phyloP scores from a whole-genome alignment of 2,797 vertebrate genomes.

The Siniperca obscura region DNA sequence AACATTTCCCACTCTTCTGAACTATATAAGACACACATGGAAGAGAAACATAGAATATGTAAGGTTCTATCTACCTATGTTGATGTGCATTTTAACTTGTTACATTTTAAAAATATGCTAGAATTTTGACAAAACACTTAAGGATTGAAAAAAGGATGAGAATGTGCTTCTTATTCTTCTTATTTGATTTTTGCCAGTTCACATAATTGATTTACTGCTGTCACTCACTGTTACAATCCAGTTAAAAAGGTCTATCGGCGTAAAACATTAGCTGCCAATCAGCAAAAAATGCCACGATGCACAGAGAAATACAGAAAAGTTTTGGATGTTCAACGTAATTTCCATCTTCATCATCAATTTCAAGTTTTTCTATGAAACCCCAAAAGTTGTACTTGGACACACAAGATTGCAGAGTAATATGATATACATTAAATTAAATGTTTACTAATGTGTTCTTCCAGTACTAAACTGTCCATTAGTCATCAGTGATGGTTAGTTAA shows the following conservation, averaged over 20 bases:
- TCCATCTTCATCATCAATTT: not conserved
- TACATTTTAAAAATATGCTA: not conserved
- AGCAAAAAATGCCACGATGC: not conserved
- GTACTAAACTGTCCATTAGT: not conserved
- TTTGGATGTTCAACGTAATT: not conserved
- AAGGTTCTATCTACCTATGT: not conserved
- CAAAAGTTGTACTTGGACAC: not conserved
- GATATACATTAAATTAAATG: constrained; percentile 12
- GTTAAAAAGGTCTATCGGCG: not conserved
- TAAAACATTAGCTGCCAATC: not conserved
- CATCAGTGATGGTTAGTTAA: constrained; percentile 19
- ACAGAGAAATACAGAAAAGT: not conserved
- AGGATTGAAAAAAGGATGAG: not conserved
- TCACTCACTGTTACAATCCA: constrained; percentile 36
- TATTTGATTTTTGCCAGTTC: not conserved
- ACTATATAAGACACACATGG: not conserved
- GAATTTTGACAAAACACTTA: not conserved
- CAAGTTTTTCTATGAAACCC: not conserved
- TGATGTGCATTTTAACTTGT: not conserved
- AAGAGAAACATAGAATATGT: not conserved
- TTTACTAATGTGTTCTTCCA: not conserved
- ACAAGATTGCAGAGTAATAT: constrained; percentile 16
- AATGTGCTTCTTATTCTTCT: not conserved
- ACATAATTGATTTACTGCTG: constrained; percentile 22
- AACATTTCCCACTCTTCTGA: constrained; percentile 4